phyloP scores from a whole-genome alignment of 1,140 invertebrate species.

The Asobara japonica region DNA sequence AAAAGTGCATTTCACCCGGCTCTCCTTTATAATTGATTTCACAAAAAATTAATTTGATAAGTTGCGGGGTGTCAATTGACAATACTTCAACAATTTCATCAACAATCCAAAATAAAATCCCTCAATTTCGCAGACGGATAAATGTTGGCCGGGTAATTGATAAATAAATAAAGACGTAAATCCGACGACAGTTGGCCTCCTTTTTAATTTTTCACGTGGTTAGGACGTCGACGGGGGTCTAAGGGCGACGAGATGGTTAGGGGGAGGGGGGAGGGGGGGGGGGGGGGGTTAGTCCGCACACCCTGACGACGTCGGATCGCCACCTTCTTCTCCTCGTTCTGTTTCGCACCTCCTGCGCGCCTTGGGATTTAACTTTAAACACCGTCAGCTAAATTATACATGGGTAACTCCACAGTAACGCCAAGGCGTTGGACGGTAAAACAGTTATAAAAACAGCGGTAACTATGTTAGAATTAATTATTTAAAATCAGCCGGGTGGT shows the following conservation, averaged over 20 bases:
- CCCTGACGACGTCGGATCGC: constrained; percentile 5
- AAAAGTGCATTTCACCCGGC: too few relatives aligned
- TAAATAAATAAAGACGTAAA: constrained; percentile 39
- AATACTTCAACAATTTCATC: too few relatives aligned
- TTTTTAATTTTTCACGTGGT: constrained; percentile 41
- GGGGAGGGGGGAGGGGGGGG: not conserved
- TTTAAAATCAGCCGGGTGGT: constrained; percentile 52
- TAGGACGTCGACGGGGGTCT: not conserved
- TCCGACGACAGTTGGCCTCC: constrained; percentile 36
- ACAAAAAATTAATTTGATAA: too few relatives aligned
- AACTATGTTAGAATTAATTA: constrained; percentile 66
- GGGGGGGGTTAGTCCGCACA: not conserved
- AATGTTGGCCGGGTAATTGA: constrained; percentile 33
- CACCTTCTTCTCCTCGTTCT: constrained; percentile 40
- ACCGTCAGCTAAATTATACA: constrained; percentile 62
- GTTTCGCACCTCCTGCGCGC: constrained; percentile 56
- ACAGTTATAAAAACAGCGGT: constrained; percentile 67
- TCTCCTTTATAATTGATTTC: too few relatives aligned
- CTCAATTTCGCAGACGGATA: constrained; percentile 1
- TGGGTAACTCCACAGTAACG: constrained; percentile 43
- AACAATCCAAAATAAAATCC: too few relatives aligned
- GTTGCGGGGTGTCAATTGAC: too few relatives aligned
- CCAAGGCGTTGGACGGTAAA: constrained; percentile 61
- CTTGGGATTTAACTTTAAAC: constrained; percentile 63
- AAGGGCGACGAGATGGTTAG: not conserved